Conservation (phyloP, 1,140 invertebrate genomes). For the Lamellibrachia luymesi region DNA sequence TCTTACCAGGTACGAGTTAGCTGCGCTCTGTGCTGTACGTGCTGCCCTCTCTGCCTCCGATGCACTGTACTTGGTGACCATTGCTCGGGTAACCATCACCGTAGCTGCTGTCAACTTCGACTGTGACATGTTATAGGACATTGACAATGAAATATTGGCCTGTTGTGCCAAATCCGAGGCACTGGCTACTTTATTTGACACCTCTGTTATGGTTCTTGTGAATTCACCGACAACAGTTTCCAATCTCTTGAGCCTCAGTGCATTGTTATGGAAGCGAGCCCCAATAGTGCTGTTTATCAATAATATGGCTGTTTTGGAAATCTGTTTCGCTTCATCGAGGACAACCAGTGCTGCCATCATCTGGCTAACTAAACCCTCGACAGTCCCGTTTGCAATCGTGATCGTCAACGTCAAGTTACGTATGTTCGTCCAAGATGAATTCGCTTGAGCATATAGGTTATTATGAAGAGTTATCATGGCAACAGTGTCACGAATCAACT, state of each 20-base stretch:
- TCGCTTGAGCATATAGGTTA: not conserved
- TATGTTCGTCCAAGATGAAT: not conserved
- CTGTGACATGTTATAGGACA: not conserved
- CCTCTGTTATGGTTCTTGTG: not conserved
- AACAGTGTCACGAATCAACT: not conserved
- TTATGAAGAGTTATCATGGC: not conserved
- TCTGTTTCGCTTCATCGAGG: not conserved
- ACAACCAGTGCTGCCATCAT: not conserved
- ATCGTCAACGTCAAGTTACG: not conserved
- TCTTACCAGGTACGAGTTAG: not conserved
- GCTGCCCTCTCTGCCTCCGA: slow-evolving; percentile 12
- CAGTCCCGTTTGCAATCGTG: not conserved
- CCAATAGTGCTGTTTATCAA: not conserved
- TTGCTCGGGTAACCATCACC: not conserved
- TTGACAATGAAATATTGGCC: not conserved
- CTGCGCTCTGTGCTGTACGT: slow-evolving; percentile 13
- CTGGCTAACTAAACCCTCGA: not conserved
- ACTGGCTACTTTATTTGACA: not conserved
- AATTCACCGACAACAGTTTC: not conserved
- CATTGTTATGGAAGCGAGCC: not conserved
- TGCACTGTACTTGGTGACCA: not conserved
- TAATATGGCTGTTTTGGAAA: not conserved
- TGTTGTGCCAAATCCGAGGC: not conserved
- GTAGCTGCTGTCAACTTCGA: not conserved
- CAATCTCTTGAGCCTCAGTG: not conserved